Conservation (phyloP, 2,888 invertebrate species). For the Metacarcinus magister region DNA sequence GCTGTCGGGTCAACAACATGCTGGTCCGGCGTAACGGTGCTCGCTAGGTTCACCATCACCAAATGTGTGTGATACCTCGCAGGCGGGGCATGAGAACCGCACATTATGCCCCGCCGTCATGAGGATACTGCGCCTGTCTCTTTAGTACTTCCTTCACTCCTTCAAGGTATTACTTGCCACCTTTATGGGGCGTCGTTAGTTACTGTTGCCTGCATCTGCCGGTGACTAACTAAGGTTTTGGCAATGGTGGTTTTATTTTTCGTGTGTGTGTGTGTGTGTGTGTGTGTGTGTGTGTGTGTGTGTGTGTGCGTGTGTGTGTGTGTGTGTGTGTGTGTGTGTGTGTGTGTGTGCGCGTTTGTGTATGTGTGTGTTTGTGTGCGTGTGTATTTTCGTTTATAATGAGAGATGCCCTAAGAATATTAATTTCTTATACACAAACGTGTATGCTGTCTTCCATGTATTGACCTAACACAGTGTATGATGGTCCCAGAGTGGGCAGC, state of each 20-base stretch:
- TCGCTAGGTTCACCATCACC: conserved; percentile 64
- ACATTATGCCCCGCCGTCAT: conserved; percentile 56
- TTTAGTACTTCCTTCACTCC: neutral
- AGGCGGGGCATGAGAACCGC: conserved; percentile 59
- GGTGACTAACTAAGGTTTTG: neutral
- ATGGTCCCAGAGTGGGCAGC: neutral
- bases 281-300: conserved; percentile 52
- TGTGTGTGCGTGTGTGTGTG: conserved; percentile 3
- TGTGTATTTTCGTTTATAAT: neutral
- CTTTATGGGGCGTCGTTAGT: neutral
- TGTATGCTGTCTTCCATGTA: neutral
- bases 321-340: too few species aligned
- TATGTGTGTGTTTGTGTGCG: conserved; percentile 45
- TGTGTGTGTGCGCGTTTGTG: neutral
- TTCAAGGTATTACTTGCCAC: conserved; percentile 10
- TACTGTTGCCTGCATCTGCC: neutral
- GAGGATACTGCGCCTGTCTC: conserved; percentile 35
- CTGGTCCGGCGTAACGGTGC: conserved; percentile 70
- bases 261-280: neutral
- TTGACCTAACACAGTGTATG: neutral
- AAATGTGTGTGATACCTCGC: conserved; percentile 64
- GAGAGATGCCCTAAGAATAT: neutral
- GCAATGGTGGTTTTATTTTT: neutral
- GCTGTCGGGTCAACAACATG: conserved; percentile 71
- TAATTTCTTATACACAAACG: neutral